Conservation (phyloP, 2,797 vertebrate species). For the Alfaro cultratus region DNA sequence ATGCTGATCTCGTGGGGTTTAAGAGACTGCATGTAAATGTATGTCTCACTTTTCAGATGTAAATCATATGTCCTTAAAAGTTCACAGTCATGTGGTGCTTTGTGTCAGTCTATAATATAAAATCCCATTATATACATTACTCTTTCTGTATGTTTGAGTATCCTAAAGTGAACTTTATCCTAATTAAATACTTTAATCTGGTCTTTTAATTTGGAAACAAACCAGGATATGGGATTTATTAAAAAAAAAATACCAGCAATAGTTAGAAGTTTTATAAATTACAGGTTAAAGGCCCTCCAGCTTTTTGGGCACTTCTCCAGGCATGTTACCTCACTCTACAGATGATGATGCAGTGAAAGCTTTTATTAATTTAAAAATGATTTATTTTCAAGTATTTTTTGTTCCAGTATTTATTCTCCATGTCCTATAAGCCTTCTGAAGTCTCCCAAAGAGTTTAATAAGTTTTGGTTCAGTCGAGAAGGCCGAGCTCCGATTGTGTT, state of each 20-base stretch:
- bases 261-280: not conserved
- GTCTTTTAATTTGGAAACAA: not conserved
- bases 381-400: not conserved
- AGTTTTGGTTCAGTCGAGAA: constrained; percentile 30
- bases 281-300: not conserved
- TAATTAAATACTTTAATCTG: not conserved
- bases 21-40: not conserved
- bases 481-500: constrained; percentile 16
- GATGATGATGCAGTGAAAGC: not conserved
- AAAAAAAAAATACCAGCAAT: not conserved
- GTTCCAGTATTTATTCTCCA: constrained; percentile 5
- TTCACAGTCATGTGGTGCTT: not conserved
- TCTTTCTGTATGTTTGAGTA: not conserved
- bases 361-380: not conserved
- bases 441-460: constrained; percentile 12
- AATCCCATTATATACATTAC: not conserved
- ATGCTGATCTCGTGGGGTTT: not conserved
- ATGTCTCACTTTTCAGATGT: not conserved
- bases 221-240: not conserved
- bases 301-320: not conserved
- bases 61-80: not conserved
- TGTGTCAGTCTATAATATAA: not conserved
- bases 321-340: not conserved
- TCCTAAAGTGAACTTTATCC: not conserved
- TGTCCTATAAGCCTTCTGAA: constrained; percentile 12